Evolutionary conservation across 2,797 vertebrate species (phyloP), one percentile per base, ranked within the genome.

Genomic region (Acanthopagrus latus): DNA sequence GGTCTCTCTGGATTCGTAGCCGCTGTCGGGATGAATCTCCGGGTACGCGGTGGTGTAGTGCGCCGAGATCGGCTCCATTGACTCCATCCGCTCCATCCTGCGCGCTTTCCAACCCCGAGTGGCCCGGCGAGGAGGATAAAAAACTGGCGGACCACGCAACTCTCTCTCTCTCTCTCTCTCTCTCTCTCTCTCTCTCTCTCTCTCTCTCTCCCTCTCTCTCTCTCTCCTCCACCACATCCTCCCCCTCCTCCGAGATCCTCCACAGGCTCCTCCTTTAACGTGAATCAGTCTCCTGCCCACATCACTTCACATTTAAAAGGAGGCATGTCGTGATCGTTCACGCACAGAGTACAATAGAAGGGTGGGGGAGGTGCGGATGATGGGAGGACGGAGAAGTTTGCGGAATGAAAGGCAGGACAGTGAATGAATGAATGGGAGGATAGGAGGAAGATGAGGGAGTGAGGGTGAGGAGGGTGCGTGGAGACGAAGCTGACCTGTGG

Each of bases 11-110:
- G 90, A 93, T 9, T 85, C 90, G 73, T 80, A 88, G 17, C 78
- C 88, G 73, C 91, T 86, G 2, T 91, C 92, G 25, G 93, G 91
- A 4, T 93, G 88, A 70, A 94, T 90, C 89, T 94, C 93, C 29
- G 94, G 91, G 84, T 94, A 92, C 29, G 71, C 75, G 5, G 90
- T 89, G 72, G 88, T 90, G 74, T 92, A 93, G 64, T 78, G 71
- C 10, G 90, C 86, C 5, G 91, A 87, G 82, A 93, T 87, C 56
- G 93, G 89, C 80, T 95, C 94, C 94, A 95, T 95, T 1, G 92
- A 93, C 83, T 94, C 88, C 90, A 93, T 91, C 65, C 88, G 90
- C 88, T 94, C 93, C 93, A 94, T 94, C 73, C 54, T 43, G 44
- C 14, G 54, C 11, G 70, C 76, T 23, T 44, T 46, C 3, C 59